Conservation (phyloP, 2,113 vertebrate species). For the Motacilla tschutschensis region DNA sequence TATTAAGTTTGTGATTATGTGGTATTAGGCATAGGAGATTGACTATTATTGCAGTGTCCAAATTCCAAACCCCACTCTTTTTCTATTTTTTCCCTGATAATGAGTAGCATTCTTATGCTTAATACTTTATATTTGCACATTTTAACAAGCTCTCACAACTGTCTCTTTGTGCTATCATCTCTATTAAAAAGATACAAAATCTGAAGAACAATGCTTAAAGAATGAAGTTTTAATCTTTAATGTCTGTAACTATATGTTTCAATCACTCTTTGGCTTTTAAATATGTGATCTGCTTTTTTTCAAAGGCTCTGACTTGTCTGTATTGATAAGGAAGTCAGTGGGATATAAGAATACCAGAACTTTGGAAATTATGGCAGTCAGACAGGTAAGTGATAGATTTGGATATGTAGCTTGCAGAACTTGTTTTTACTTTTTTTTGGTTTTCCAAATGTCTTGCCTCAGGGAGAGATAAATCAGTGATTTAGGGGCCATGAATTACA, state of each 20-base stretch:
- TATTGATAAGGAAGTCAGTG: background rate
- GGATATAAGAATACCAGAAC: conserved; percentile 5
- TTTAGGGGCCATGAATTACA: background rate
- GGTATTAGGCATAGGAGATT: background rate
- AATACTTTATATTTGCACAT: background rate
- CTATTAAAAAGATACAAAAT: background rate
- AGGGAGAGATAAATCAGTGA: background rate
- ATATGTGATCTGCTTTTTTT: background rate
- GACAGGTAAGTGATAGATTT: background rate
- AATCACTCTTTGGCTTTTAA: background rate
- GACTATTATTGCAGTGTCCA: background rate
- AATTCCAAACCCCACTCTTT: background rate
- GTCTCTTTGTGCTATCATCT: background rate
- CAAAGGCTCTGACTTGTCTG: background rate
- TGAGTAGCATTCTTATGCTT: background rate
- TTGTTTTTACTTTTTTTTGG: background rate
- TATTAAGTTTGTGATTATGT: conserved; percentile 13
- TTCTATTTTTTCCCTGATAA: background rate
- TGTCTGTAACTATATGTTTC: background rate
- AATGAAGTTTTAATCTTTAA: background rate
- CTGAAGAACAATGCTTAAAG: background rate
- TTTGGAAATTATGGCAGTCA: background rate
- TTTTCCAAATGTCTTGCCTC: background rate
- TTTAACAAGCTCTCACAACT: background rate
- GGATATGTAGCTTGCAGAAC: background rate